Base-by-base conservation (phyloP, 2,888 invertebrate genomes). In the Machimus atricapillus region DNA sequence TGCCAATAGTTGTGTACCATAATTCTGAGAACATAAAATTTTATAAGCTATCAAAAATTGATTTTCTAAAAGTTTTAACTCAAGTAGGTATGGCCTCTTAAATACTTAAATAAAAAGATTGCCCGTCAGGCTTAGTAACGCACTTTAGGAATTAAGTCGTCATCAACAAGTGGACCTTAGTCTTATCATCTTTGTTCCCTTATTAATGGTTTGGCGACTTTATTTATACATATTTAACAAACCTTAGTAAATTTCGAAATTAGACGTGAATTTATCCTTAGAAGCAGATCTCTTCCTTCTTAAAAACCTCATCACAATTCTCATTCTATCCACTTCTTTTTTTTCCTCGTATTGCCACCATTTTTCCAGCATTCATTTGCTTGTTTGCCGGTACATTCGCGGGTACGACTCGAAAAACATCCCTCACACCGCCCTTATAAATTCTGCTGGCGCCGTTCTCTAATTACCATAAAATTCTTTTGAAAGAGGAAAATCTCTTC, bases 381-480 rank as follows among this genome's bases (percentile, higher is more conserved):
- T 66, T 66, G 27, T 66, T 23, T 66, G 19, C 27, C n/a, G n/a
- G 52, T 23, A 19, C 66, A 19, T 27, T 66, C 23, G 66, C 23
- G 19, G 66, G 66, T 23, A 66, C 19, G 8, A 23, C 66, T 19
- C 27, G 66, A 66, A 19, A 56, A 66, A 66, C 66, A 66, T 66
- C 66, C 27, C 23, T 23, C 19, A 66, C 12, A 66, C 27, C 9
- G 27, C 12, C 23, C 8, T 9, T 23, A 66, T 66, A 66, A 66
- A 66, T 66, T 66, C 66, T 23, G 66, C 12, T 23, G 66, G 23
- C 66, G 19, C 66, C 27, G 66, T 23, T 66, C 66, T 74, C 85
- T 85, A 85, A 85, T 85, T 85, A 85, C 85, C 85, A 85, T 85
- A 85, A 85, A 74, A 85, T 85, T 85, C 85, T 43, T 46, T 85